Conservation (phyloP, 1,140 invertebrate genomes). For the Daktulosphaira vitifoliae region DNA sequence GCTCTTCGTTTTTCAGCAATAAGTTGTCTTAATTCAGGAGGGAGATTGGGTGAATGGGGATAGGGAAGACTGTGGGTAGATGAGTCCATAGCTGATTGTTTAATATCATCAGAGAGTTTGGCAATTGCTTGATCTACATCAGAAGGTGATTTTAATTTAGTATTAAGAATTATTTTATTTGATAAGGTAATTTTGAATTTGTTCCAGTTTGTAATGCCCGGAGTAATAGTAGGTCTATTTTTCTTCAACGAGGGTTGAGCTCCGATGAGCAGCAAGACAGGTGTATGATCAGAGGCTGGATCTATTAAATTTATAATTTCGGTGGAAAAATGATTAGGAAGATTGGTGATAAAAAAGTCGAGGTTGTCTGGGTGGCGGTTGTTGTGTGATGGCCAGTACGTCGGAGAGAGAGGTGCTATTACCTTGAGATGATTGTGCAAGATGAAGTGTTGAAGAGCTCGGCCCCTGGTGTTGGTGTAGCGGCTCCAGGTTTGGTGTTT, state of each 20-base stretch:
- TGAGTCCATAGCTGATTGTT: neutral
- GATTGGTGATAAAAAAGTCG: neutral
- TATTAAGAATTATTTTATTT: neutral
- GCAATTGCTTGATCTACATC: neutral
- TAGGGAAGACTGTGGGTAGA: neutral
- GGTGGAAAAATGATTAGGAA: neutral
- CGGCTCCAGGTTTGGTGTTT: too few species aligned
- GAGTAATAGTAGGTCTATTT: neutral
- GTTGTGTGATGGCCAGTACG: slow-evolving; percentile 43
- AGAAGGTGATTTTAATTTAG: neutral
- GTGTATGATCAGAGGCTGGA: neutral
- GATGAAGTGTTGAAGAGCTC: slow-evolving; percentile 40
- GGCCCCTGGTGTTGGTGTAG: too few species aligned
- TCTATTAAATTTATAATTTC: neutral
- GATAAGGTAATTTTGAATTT: neutral
- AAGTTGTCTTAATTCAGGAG: neutral
- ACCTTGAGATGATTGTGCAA: neutral
- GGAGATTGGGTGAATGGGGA: neutral
- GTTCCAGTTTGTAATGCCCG: neutral
- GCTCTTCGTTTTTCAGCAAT: neutral
- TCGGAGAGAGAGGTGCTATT: slow-evolving; percentile 42
- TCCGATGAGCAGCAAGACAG: neutral
- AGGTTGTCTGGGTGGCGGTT: slow-evolving; percentile 38
- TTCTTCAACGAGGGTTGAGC: neutral
- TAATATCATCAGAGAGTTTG: neutral